Conservation (phyloP, 2,888 invertebrate species). For the Thelaira solivaga region DNA sequence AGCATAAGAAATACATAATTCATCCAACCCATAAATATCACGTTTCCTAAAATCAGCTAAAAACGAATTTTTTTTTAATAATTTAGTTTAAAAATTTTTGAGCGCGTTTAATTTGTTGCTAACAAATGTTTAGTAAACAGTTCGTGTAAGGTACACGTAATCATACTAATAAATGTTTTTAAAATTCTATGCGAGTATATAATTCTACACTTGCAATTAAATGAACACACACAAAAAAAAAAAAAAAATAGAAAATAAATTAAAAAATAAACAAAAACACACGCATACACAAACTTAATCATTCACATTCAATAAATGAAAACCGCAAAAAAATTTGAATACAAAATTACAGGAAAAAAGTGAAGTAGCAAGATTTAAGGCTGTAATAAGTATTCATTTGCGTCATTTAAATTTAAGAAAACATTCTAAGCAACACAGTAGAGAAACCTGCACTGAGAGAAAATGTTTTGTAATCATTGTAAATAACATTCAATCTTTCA, state of each 20-base stretch:
- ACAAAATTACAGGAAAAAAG: neutral
- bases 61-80: neutral
- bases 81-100: conserved; percentile 2
- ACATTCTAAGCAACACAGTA: too few species aligned
- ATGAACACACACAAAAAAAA: conserved; percentile 1
- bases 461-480: too few species aligned
- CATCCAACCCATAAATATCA: too few species aligned
- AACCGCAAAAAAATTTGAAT: neutral
- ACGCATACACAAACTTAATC: too few species aligned
- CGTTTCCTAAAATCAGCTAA: neutral
- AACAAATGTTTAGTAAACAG: conserved; percentile 15
- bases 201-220: conserved; percentile 47
- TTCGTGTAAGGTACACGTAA: conserved; percentile 13
- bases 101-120: neutral
- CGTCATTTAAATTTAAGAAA: conserved; percentile 37
- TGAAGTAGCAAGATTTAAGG: neutral
- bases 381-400: conserved; percentile 9
- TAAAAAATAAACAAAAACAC: neutral
- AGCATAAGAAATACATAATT: neutral
- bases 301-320: too few species aligned
- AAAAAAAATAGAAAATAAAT: neutral
- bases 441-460: too few species aligned
- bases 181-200: conserved; percentile 48
- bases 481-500: too few species aligned
- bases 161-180: conserved; percentile 12